Evolutionary conservation across 2,797 vertebrate species (phyloP).

Genomic region (Tauraco hartlaubi): DNA sequence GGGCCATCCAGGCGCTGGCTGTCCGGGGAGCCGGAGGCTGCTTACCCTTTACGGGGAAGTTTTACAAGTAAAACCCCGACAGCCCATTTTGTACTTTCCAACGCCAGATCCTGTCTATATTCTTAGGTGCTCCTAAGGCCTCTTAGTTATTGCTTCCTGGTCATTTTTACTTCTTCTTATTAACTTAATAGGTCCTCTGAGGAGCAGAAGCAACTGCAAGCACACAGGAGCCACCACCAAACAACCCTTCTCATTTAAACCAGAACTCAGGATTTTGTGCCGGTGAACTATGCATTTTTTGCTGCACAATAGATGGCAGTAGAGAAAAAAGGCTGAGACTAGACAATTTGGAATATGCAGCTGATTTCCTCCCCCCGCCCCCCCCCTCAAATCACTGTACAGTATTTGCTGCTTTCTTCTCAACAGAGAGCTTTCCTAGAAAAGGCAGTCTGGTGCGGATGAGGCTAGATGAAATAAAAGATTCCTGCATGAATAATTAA

Average conservation of each 20-base stretch:
- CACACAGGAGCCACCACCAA: background rate
- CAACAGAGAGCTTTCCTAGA: slow-evolving; percentile 62
- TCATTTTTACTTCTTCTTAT: slow-evolving; percentile 21
- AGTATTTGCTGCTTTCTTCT: slow-evolving; percentile 56
- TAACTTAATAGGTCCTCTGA: slow-evolving; percentile 42
- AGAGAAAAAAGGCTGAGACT: slow-evolving; percentile 71
- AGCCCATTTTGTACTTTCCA: background rate
- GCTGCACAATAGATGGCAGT: slow-evolving; percentile 77
- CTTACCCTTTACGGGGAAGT: background rate
- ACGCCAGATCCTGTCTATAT: background rate
- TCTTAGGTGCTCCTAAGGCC: slow-evolving; percentile 30
- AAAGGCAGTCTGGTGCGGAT: slow-evolving; percentile 61
- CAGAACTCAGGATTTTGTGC: background rate
- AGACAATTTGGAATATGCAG: slow-evolving; percentile 66
- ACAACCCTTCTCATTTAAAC: background rate
- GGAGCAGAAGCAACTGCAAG: slow-evolving; percentile 8
- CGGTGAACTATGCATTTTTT: background rate
- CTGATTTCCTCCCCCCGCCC: background rate
- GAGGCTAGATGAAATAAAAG: slow-evolving; percentile 57
- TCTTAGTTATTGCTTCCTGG: slow-evolving; percentile 53
- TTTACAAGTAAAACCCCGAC: slow-evolving; percentile 23
- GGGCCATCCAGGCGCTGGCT: background rate
- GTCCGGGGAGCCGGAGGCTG: background rate
- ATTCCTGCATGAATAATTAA: slow-evolving; percentile 70
- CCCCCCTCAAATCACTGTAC: background rate